phyloP scores from a whole-genome alignment of 2,888 invertebrate species.

The Chaetogeoica ovagalla region DNA sequence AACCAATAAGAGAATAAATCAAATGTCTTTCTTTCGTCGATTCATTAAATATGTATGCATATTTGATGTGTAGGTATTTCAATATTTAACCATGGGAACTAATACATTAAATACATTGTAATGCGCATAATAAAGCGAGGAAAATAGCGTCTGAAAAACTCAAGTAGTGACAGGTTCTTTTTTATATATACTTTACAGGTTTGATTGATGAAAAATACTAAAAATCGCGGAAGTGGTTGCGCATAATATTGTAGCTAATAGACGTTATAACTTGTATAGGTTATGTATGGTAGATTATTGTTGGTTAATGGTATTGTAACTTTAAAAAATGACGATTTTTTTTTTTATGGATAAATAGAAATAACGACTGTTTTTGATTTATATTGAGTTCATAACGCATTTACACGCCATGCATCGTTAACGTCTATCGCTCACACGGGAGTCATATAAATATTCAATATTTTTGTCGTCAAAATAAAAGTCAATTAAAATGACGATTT shows the following conservation, averaged over 20 bases:
- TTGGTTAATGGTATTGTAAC: background rate
- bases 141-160: background rate
- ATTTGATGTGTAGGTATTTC: too few species aligned
- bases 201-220: slow-evolving; percentile 16
- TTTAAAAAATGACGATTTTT: background rate
- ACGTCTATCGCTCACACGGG: too few species aligned
- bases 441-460: too few species aligned
- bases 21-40: background rate
- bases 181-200: background rate
- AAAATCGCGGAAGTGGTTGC: background rate
- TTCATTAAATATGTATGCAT: background rate
- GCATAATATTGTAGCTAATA: too few species aligned
- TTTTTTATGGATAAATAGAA: background rate
- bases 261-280: background rate
- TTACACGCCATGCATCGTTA: too few species aligned
- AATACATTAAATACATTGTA: too few species aligned
- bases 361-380: too few species aligned
- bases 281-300: background rate
- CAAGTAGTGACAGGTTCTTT: background rate
- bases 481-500: too few species aligned
- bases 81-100: too few species aligned
- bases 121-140: background rate
- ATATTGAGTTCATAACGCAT: too few species aligned
- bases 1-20: background rate
- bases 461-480: too few species aligned